These are phyloP conservation scores for Prenolepis imparis DNA, from an alignment of 2,888 invertebrate species.

Conservation along the genomic window DNA sequence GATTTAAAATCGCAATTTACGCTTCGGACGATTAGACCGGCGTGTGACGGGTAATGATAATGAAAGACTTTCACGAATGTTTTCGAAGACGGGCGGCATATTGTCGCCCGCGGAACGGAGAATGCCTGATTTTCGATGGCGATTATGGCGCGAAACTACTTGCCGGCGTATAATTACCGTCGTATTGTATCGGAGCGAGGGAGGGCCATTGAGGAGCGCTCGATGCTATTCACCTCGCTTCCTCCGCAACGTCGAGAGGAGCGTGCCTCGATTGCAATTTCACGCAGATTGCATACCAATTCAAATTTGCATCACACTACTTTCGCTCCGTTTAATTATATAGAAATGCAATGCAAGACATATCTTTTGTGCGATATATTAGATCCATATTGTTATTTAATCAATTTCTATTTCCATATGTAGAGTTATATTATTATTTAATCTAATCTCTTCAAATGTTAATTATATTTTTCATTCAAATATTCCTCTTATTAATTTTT, in stretches of 20 bases:
- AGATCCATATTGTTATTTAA: constrained; percentile 4
- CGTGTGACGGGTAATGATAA: constrained; percentile 35
- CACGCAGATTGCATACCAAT: constrained; percentile 51
- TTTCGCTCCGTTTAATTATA: constrained; percentile 43
- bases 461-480: not conserved
- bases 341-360: not conserved
- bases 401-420: not conserved
- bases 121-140: constrained; percentile 64
- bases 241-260: constrained; percentile 18
- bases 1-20: constrained; percentile 53
- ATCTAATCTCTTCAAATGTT: not conserved
- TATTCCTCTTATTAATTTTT: not conserved
- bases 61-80: constrained; percentile 38
- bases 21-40: constrained; percentile 59
- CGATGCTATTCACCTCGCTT: constrained; percentile 61
- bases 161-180: constrained; percentile 64
- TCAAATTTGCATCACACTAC: constrained; percentile 50
- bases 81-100: constrained; percentile 38
- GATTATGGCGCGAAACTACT: constrained; percentile 68
- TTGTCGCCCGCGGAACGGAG: constrained; percentile 27
- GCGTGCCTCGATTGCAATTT: constrained; percentile 46
- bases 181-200: constrained; percentile 53
- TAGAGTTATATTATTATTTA: constrained; percentile 10
- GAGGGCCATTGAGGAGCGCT: constrained; percentile 58
- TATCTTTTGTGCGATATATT: not conserved